Percentiles rank a stretch among this genome's conserved stretches.
Conservation (phyloP, 2,113 vertebrate genomes). For the Sarotherodon lohbergeri region DNA sequence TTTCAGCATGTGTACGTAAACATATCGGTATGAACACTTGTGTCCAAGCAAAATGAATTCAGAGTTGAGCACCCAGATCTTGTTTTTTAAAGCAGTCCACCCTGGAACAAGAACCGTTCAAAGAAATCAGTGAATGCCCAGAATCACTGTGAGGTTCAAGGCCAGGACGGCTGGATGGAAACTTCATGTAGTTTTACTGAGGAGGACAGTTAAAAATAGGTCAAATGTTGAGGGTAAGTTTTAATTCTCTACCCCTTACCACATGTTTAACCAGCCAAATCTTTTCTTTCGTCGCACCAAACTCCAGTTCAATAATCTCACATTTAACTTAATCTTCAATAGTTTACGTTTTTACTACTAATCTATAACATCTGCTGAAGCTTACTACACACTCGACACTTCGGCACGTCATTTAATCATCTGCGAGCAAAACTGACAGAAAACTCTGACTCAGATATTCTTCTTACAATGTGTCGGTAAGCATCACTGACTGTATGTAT, state of each 20-base stretch:
- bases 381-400: neutral
- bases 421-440: neutral
- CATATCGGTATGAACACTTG: too few species aligned
- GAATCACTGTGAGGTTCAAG: neutral
- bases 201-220: neutral
- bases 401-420: neutral
- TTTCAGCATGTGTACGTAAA: too few species aligned
- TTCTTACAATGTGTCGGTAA: accelerated
- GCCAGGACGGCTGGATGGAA: accelerated
- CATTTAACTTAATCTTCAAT: neutral
- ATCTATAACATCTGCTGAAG: neutral
- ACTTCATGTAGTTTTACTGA: neutral
- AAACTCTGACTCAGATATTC: neutral
- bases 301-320: neutral
- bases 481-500: accelerated
- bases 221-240: neutral
- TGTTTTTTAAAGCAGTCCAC: neutral
- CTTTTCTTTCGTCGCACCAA: neutral
- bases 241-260: neutral
- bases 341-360: neutral
- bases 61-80: neutral
- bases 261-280: neutral
- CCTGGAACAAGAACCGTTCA: neutral
- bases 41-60: too few species aligned
- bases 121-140: accelerated